Evolutionary conservation across 1,140 invertebrate species (phyloP).

Genomic region (Galleria mellonella): DNA sequence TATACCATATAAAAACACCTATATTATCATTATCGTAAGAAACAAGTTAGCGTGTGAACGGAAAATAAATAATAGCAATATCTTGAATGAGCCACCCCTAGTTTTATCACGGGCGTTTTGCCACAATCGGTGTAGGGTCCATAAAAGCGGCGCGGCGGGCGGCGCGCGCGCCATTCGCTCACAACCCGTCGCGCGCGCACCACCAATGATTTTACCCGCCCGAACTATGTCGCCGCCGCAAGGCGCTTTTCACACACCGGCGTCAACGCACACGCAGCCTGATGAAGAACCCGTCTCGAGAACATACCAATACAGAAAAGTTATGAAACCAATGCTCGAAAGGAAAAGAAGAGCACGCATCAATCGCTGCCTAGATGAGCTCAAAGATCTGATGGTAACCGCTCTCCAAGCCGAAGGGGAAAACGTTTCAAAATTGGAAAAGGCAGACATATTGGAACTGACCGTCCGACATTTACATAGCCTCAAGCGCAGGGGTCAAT

Average conservation of each 20-base stretch:
- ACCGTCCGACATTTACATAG: conserved; percentile 91
- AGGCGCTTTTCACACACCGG: conserved; percentile 60
- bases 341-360: conserved; percentile 93
- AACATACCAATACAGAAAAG: conserved; percentile 93
- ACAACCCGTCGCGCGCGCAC: conserved; percentile 56
- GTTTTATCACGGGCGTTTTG: conserved; percentile 70
- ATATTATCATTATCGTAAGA: no score
- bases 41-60: no score
- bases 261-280: conserved; percentile 45
- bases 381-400: conserved; percentile 93
- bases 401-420: conserved; percentile 90
- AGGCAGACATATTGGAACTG: conserved; percentile 96
- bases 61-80: conserved; percentile 2
- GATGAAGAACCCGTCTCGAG: conserved; percentile 86
- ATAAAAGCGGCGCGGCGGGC: conserved; percentile 52
- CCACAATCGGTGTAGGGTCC: conserved; percentile 68
- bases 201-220: conserved; percentile 60
- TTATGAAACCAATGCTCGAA: conserved; percentile 97
- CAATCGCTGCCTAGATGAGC: conserved; percentile 93
- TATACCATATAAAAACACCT: no score
- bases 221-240: conserved; percentile 62
- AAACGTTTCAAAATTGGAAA: conserved; percentile 95
- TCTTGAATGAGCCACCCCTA: conserved; percentile 43
- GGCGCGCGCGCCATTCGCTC: conserved; percentile 67
- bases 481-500: conserved; percentile 78